phyloP scores from a whole-genome alignment of 2,888 invertebrate genomes.

The Seira musarum region DNA sequence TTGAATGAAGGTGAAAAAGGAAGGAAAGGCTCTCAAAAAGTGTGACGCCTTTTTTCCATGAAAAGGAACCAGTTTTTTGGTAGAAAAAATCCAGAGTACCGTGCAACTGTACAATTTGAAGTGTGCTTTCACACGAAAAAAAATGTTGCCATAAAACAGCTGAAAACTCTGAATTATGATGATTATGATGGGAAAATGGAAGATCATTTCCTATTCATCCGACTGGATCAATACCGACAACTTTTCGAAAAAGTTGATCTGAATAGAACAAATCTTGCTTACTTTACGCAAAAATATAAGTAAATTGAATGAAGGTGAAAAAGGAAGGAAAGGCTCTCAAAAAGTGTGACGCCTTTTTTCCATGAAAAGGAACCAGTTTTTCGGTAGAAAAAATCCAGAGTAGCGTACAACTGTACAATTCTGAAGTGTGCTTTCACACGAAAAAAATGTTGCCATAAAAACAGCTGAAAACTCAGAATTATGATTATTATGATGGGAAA shows the following conservation, averaged over 20 bases:
- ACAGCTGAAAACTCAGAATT: conserved; percentile 31
- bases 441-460: conserved; percentile 19
- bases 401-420: conserved; percentile 16
- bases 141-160: conserved; percentile 33
- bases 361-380: conserved; percentile 56
- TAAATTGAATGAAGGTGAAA: conserved; percentile 46
- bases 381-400: conserved; percentile 54
- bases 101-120: too few species aligned
- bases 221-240: too few species aligned
- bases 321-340: conserved; percentile 14
- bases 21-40: conserved; percentile 17
- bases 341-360: conserved; percentile 17
- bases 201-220: background rate
- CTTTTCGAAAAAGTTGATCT: conserved; percentile 16
- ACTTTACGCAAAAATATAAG: background rate
- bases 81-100: conserved; percentile 55
- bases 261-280: conserved; percentile 8
- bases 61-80: conserved; percentile 57
- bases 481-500: conserved; percentile 22
- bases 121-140: conserved; percentile 8
- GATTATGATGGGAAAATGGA: conserved; percentile 27
- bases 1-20: conserved; percentile 38
- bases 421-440: background rate
- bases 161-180: conserved; percentile 10
- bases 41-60: conserved; percentile 17